phyloP scores from a whole-genome alignment of 1,140 invertebrate genomes.

The Dendrolimus punctatus region DNA sequence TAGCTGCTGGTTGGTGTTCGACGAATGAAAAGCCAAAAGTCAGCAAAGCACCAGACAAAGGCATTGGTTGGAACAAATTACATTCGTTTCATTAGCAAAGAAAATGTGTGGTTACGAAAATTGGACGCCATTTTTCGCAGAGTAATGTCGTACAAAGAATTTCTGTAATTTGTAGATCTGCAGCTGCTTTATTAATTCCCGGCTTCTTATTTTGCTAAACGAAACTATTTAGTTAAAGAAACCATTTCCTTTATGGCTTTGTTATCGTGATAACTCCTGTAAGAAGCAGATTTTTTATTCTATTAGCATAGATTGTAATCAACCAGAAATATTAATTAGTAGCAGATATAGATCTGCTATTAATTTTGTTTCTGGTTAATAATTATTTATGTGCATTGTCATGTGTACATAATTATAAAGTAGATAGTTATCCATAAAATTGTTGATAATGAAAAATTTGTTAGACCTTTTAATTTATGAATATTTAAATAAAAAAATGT shows the following conservation, averaged over 20 bases:
- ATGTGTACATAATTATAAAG: no score
- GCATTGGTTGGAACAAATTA: constrained; percentile 30
- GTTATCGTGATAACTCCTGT: neutral
- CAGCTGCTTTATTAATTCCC: neutral
- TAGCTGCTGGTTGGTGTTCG: constrained; percentile 5
- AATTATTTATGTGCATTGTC: no score
- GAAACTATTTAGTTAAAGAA: neutral
- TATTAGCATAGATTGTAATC: no score
- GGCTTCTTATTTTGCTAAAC: no score
- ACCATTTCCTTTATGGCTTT: neutral
- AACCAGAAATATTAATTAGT: no score
- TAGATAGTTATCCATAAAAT: no score
- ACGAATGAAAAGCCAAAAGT: constrained; percentile 12
- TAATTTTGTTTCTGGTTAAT: no score
- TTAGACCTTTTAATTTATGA: no score
- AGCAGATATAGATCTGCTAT: no score
- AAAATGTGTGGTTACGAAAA: constrained; percentile 35
- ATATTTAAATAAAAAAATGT: no score
- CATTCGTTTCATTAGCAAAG: constrained; percentile 38
- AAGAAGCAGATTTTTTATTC: no score
- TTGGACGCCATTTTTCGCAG: constrained; percentile 33
- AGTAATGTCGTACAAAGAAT: constrained; percentile 28
- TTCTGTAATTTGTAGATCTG: constrained; percentile 26
- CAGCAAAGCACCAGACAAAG: constrained; percentile 14
- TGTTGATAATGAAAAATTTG: no score